Conservation (phyloP, 2,113 vertebrate genomes). For the Coreoperca whiteheadi region DNA sequence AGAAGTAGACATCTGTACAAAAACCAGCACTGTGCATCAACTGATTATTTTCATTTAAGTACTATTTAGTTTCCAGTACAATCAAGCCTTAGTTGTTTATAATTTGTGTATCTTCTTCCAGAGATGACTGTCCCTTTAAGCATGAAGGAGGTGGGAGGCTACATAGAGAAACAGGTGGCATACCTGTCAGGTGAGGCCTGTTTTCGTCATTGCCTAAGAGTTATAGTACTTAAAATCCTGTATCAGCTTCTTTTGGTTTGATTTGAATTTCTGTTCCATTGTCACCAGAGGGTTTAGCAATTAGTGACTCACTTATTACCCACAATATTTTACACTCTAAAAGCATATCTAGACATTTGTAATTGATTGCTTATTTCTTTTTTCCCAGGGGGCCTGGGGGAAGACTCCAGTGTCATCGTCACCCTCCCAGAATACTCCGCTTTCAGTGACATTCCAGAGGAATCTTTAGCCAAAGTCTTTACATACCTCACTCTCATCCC, state of each 20-base stretch:
- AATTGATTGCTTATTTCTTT: neutral
- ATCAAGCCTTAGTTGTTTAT: neutral
- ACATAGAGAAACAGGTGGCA: slow-evolving; percentile 93
- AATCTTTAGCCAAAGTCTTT: slow-evolving; percentile 89
- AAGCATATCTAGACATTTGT: neutral
- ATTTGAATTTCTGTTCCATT: neutral
- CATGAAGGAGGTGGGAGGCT: slow-evolving; percentile 90
- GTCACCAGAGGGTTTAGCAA: neutral
- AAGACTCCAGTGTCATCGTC: slow-evolving; percentile 93
- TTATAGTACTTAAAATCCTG: neutral
- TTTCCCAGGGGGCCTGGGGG: slow-evolving; percentile 90
- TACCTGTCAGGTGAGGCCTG: slow-evolving; percentile 92
- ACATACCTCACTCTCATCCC: slow-evolving; percentile 92
- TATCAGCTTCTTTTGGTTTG: neutral
- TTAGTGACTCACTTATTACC: neutral
- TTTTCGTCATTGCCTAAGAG: neutral
- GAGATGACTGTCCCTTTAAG: slow-evolving; percentile 84
- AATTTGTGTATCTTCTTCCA: slow-evolving; percentile 61
- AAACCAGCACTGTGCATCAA: neutral
- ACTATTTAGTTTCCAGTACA: neutral
- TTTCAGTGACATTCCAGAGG: slow-evolving; percentile 92
- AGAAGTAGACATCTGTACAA: neutral
- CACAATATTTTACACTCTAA: neutral
- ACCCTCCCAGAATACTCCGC: slow-evolving; percentile 93
- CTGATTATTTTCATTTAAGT: neutral